Base-by-base conservation (phyloP, 1,140 invertebrate species). In the Macrostomum lignano region DNA sequence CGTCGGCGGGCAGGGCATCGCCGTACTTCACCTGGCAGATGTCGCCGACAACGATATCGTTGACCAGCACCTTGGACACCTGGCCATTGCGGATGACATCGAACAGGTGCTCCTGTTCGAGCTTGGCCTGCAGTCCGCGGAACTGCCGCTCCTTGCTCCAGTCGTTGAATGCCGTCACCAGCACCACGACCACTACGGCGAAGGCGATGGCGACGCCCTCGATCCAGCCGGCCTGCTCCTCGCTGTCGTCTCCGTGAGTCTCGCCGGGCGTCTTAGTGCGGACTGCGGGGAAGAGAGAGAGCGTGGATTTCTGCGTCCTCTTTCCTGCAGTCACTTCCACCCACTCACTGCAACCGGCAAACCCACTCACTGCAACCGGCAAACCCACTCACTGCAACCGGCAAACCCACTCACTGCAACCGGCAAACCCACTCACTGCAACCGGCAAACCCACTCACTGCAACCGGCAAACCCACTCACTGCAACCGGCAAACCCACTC, bases 81-180 rank as follows among this genome's bases (percentile, higher is more conserved):
- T 88, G 73, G 36, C 67, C 71, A 47, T 71, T 69, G 40, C 88
- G 69, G 48, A 96, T 86, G 39, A 93, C 84, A 30, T 78, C 70
- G 65, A 96, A 93, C 61, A 82, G 86, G 59, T 96, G 84, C 62
- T 96, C 88, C 50, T 79, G 77, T 63, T 94, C 88, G 60, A 98
- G 96, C 57, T 86, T 73, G 57, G 66, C 82, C 64, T 98, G 86
- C 40, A 98, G 67, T 46, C 86, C 82, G 33, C 67, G 69, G 64
- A 94, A 94, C 66, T 93, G 84, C 58, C 76, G 68, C 63, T 94
- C 84, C 67, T 94, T 94, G 40, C 78, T 82, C 61, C 86, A 94
- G 68, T 94, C 84, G 68, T 94, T 94, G 63, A 91, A 88, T 46
- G 84, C 84, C 54, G 84, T 94, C 41, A 93, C 84, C 61, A 93